Conservation (phyloP, 92 coral and sea anemone genomes). For the Epizoanthus scotinus region DNA sequence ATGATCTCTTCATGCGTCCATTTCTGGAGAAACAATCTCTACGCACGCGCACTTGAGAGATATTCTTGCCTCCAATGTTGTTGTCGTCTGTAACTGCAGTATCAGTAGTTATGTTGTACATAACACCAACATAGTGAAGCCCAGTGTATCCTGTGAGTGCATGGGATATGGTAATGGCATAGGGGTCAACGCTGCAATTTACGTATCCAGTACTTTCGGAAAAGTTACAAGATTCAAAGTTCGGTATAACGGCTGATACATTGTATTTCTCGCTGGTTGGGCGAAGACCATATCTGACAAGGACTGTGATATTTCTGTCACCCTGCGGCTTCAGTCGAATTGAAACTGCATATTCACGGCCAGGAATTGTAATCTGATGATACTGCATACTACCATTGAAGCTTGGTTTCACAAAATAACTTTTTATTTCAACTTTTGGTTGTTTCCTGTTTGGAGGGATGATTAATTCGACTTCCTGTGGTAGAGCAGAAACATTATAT, state of each 20-base stretch:
- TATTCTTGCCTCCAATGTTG: background rate
- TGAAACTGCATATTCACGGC: constrained; percentile 66
- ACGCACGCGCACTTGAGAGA: constrained; percentile 44
- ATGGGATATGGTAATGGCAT: constrained; percentile 60
- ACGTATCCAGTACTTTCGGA: constrained; percentile 19
- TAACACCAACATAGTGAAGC: constrained; percentile 65
- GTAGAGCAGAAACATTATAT: constrained; percentile 53
- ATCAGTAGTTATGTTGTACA: constrained; percentile 24
- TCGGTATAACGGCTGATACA: constrained; percentile 64
- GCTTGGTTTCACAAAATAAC: constrained; percentile 72
- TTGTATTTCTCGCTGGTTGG: constrained; percentile 65
- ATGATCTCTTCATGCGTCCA: constrained; percentile 78
- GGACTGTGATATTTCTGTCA: constrained; percentile 54
- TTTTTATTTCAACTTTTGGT: constrained; percentile 5
- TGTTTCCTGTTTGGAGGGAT: constrained; percentile 46
- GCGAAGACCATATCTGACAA: constrained; percentile 61
- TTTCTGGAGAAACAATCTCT: constrained; percentile 59
- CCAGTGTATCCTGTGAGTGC: constrained; percentile 71
- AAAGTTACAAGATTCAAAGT: constrained; percentile 61
- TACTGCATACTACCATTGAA: constrained; percentile 78
- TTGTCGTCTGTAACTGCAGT: background rate
- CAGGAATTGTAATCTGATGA: constrained; percentile 68
- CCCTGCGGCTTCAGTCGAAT: constrained; percentile 54
- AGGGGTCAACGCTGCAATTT: constrained; percentile 70
- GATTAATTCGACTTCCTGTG: constrained; percentile 57